Evolutionary conservation across 1,140 invertebrate genomes (phyloP).

Genomic region (Apis laboriosa): DNA sequence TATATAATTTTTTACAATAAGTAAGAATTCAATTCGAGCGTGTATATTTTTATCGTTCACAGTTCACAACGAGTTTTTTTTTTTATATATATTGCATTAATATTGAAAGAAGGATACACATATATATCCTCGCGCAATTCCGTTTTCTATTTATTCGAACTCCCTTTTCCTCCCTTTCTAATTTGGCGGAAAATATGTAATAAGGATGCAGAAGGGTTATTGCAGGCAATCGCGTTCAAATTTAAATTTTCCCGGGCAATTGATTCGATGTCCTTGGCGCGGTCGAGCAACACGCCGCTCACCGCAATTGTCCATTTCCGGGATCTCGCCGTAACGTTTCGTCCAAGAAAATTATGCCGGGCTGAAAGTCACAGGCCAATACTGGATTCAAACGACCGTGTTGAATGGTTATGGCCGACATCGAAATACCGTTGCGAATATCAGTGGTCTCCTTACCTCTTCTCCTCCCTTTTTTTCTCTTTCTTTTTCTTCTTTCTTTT

Average conservation of each 20-base stretch:
- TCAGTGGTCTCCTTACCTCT: conserved; percentile 29
- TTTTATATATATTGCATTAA: too few relatives aligned
- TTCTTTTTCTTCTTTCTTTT: neutral
- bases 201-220: conserved; percentile 5
- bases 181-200: conserved; percentile 16
- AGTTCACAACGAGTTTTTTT: too few relatives aligned
- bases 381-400: conserved; percentile 45
- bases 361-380: conserved; percentile 44
- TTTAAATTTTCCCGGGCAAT: conserved; percentile 41
- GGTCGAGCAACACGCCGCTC: conserved; percentile 37
- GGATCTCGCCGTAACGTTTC: conserved; percentile 48
- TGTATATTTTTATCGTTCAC: too few relatives aligned
- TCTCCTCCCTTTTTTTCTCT: neutral
- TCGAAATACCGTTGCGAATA: conserved; percentile 58
- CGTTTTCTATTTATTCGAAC: neutral
- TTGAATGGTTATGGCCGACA: conserved; percentile 58
- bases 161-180: neutral
- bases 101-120: too few relatives aligned
- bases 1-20: too few relatives aligned
- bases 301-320: conserved; percentile 42
- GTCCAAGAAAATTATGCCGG: conserved; percentile 55
- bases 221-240: conserved; percentile 19
- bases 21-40: too few relatives aligned
- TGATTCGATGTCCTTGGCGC: conserved; percentile 37
- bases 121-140: neutral